Base-by-base conservation (phyloP, 2,797 vertebrate genomes). In the Propithecus perrieri region DNA sequence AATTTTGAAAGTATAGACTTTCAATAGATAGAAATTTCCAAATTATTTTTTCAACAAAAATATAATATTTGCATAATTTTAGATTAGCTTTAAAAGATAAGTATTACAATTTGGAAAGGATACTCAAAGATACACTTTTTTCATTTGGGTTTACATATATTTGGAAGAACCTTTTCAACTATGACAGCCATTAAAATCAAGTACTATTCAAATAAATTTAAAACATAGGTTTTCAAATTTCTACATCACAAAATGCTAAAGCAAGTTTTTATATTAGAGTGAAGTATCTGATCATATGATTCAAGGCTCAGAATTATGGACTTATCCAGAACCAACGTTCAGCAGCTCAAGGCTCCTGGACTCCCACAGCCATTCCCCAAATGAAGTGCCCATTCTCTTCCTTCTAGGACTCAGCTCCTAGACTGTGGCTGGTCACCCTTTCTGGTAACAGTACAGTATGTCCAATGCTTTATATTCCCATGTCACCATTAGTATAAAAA, bases 31-130 rank as follows among this genome's bases (percentile, higher is more conserved):
- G 43, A 95, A 33, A 71, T 63, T 38, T 55, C 18, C n/a, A 50
- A 74, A 4, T 74, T 76, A 63, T 57, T 65, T 95, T 59, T 89
- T 63, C 53, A 89, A 78, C n/a, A 85, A 93, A 93, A 81, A 26
- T 59, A 59, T 12, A 85, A 57, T 48, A 59, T 80, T 63, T 74
- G 63, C 14, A 53, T 71, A 89, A 61, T 55, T 92, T 89, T 63
- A 26, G 11, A 43, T 43, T 91, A 18, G 1, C 12, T 92, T 85
- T 85, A 41, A 74, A 89, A 72, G 67, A 85, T 43, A 48, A 38
- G 3, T 74, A 48, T 88, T 72, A 78, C 0, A 18, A 79, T 74
- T 74, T 92, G 9, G n/a, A 92, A 95, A 28, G 10, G 20, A 79
- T 13, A 89, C 12, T 59, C 48, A 89, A 96, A 72, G 61, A 41